These are phyloP conservation scores for Gallinago jamesoni DNA, from an alignment of 2,113 vertebrate species.

Conservation along the genomic window DNA sequence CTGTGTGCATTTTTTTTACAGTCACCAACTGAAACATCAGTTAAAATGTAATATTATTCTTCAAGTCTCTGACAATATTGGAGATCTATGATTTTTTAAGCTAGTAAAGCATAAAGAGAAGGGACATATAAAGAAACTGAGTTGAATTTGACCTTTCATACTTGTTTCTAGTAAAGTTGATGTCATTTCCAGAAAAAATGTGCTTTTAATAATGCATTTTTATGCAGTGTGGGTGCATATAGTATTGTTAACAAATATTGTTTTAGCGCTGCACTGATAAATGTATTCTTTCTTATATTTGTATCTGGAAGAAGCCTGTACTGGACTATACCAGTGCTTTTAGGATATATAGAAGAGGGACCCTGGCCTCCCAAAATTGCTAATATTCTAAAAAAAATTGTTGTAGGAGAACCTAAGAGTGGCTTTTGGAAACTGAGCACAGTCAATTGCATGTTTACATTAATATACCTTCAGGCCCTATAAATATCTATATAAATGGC, in stretches of 20 bases:
- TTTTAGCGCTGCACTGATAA: background rate
- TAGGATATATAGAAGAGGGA: background rate
- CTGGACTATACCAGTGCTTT: background rate
- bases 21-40: background rate
- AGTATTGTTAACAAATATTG: background rate
- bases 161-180: background rate
- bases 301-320: background rate
- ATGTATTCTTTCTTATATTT: background rate
- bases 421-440: background rate
- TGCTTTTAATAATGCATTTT: background rate
- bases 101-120: background rate
- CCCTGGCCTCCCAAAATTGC: background rate
- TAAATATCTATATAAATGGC: background rate
- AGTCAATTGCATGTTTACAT: background rate
- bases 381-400: background rate
- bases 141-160: background rate
- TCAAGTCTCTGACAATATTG: background rate
- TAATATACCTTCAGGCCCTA: accelerated
- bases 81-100: background rate
- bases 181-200: background rate
- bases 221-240: background rate
- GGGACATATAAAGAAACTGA: background rate
- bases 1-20: background rate
- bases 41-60: background rate
- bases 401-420: background rate